Evolutionary conservation across 2,797 vertebrate genomes (phyloP).

Genomic region (Etheostoma nigrum): DNA sequence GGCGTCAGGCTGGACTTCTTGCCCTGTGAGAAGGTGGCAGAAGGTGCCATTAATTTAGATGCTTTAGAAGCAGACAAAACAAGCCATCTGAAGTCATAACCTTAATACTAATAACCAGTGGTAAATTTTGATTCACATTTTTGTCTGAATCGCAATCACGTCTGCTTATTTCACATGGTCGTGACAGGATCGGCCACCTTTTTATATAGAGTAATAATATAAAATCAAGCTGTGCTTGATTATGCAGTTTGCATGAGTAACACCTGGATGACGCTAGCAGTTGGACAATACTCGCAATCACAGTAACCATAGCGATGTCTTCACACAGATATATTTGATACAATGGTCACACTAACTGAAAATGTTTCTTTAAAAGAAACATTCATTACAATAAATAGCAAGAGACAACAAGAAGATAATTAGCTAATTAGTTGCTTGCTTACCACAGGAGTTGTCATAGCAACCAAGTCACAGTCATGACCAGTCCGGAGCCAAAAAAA

Average conservation of each 20-base stretch:
- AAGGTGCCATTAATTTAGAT: conserved; percentile 1
- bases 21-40: neutral
- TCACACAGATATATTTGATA: neutral
- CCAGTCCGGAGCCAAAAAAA: neutral
- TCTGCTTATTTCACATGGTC: neutral
- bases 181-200: neutral
- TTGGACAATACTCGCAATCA: conserved; percentile 18
- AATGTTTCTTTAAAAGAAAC: neutral
- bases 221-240: conserved; percentile 13
- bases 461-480: neutral
- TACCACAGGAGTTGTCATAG: conserved; percentile 10
- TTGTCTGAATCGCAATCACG: neutral
- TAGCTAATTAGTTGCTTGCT: neutral
- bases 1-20: conserved; percentile 33
- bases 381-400: neutral
- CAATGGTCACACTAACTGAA: neutral
- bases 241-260: neutral
- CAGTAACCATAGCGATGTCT: neutral
- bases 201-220: neutral
- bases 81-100: no score
- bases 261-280: neutral
- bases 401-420: neutral
- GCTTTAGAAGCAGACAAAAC: no score
- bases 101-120: neutral
- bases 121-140: neutral